These are phyloP conservation scores for Micronisus gabar DNA, from an alignment of 2,113 vertebrate genomes.

Conservation along the genomic window DNA sequence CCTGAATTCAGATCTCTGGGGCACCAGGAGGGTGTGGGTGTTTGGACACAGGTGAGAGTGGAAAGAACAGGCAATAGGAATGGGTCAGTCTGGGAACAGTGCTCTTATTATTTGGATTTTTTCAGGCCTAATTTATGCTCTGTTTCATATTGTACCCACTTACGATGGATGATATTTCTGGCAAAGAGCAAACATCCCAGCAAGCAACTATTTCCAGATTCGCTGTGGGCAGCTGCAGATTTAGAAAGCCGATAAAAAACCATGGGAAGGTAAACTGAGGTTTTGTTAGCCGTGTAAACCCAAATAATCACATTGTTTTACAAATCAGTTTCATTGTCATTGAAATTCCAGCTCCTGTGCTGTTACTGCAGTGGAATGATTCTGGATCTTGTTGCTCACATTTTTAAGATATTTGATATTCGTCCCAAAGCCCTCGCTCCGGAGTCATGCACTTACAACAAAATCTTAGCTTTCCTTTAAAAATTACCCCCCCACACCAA, in stretches of 20 bases:
- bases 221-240: background rate
- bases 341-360: background rate
- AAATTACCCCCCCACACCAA: background rate
- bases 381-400: background rate
- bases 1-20: background rate
- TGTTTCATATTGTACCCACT: background rate
- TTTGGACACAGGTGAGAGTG: background rate
- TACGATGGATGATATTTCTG: conserved; percentile 31
- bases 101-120: background rate
- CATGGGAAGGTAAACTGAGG: conserved; percentile 37
- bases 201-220: conserved; percentile 37
- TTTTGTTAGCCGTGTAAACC: background rate
- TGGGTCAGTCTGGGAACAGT: background rate
- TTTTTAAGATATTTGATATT: background rate
- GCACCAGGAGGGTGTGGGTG: background rate
- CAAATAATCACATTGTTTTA: background rate
- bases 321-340: background rate
- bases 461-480: background rate
- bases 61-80: background rate
- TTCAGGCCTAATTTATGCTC: conserved; percentile 28
- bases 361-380: background rate
- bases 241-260: conserved; percentile 21
- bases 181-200: background rate
- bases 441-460: background rate
- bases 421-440: background rate